Conservation (phyloP, 2,888 invertebrate species). For the Kuschelorhynchus macadamiae region DNA sequence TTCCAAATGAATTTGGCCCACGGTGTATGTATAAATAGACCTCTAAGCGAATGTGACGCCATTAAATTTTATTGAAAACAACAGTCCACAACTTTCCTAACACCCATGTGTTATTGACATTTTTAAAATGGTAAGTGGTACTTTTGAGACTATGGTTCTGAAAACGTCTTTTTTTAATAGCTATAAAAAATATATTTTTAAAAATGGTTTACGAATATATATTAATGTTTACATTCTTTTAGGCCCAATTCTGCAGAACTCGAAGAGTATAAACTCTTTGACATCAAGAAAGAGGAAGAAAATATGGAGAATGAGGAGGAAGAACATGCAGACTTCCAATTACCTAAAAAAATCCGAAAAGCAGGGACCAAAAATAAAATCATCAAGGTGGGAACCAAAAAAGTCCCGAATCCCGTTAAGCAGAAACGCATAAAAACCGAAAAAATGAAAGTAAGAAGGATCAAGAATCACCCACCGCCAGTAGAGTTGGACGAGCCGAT, state of each 20-base stretch:
- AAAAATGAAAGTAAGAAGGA: constrained; percentile 8
- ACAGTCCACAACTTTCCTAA: too few relatives aligned
- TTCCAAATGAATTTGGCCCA: too few relatives aligned
- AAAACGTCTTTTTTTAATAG: too few relatives aligned
- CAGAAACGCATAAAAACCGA: constrained; percentile 46
- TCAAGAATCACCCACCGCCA: constrained; percentile 53
- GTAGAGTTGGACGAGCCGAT: constrained; percentile 65
- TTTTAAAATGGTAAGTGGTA: too few relatives aligned
- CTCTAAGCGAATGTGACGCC: too few relatives aligned
- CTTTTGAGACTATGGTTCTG: too few relatives aligned
- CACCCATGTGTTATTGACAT: too few relatives aligned
- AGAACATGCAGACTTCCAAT: background rate
- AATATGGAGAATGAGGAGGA: constrained; percentile 5
- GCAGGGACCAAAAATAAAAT: constrained; percentile 26
- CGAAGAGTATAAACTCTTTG: background rate
- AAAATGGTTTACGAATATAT: too few relatives aligned
- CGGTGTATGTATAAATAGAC: too few relatives aligned
- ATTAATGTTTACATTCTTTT: constrained; percentile 13
- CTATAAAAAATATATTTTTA: too few relatives aligned
- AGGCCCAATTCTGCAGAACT: background rate
- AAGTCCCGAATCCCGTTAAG: constrained; percentile 44
- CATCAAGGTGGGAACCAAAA: constrained; percentile 29
- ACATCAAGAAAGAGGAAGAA: constrained; percentile 12
- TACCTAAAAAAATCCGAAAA: constrained; percentile 3
- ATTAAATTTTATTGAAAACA: too few relatives aligned